Evolutionary conservation across 1,140 invertebrate species (phyloP).

Genomic region (Ylistrum balloti): DNA sequence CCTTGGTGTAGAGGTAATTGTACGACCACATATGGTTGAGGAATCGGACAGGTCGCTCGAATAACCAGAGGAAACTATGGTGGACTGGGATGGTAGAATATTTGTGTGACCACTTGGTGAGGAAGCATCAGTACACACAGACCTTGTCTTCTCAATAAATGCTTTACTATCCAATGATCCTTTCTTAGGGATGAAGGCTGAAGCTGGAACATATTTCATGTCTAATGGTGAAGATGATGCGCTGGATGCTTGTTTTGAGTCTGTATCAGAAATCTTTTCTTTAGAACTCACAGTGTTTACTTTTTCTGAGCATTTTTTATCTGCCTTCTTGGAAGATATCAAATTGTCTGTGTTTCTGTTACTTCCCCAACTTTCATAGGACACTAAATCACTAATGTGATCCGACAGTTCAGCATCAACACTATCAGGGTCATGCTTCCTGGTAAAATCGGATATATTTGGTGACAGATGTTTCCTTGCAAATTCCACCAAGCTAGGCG

Average conservation of each 20-base stretch:
- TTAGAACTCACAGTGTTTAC: neutral
- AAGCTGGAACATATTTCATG: neutral
- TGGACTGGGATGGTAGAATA: neutral
- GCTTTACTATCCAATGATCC: neutral
- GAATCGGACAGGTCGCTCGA: neutral
- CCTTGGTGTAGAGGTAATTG: neutral
- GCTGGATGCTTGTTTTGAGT: neutral
- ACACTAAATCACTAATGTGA: neutral
- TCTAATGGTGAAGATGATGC: neutral
- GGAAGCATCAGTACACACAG: neutral
- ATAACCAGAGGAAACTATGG: neutral
- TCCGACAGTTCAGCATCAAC: neutral
- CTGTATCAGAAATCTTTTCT: neutral
- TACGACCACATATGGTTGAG: neutral
- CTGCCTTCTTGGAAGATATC: neutral
- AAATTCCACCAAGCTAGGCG: conserved; percentile 1
- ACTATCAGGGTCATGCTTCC: conserved; percentile 14
- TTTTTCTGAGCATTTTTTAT: neutral
- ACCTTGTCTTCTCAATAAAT: neutral
- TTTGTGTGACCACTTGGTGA: neutral
- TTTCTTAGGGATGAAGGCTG: conserved; percentile 4
- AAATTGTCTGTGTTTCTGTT: neutral
- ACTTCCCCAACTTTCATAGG: neutral
- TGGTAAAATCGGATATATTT: neutral
- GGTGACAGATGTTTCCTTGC: neutral